Conservation (phyloP, 2,888 invertebrate species). For the Lasioglossum pauxillum region DNA sequence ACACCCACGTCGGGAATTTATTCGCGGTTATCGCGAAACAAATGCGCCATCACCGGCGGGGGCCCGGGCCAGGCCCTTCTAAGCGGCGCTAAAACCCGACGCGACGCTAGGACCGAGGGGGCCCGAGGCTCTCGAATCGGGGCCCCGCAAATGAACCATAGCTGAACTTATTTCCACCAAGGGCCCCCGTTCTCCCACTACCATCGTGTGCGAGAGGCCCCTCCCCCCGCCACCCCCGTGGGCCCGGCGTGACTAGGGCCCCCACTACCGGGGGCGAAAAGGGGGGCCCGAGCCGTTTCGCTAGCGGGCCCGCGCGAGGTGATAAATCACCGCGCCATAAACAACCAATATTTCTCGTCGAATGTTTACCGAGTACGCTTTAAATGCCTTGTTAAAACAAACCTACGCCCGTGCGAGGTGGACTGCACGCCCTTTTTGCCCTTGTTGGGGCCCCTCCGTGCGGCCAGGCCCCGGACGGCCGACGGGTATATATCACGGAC, state of each 20-base stretch:
- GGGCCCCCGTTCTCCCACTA: conserved; percentile 6
- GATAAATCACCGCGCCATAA: conserved; percentile 84
- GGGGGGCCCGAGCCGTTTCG: conserved; percentile 57
- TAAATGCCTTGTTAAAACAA: conserved; percentile 85
- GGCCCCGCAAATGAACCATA: conserved; percentile 71
- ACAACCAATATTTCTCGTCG: conserved; percentile 84
- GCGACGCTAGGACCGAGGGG: conserved; percentile 30
- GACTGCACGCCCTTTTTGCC: conserved; percentile 72
- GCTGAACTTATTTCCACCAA: conserved; percentile 76
- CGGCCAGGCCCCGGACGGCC: conserved; percentile 45
- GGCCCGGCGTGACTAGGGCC: conserved; percentile 40
- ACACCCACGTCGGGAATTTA: conserved; percentile 64
- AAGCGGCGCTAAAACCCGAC: conserved; percentile 69
- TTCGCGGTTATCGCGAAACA: conserved; percentile 68
- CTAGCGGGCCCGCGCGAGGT: conserved; percentile 76
- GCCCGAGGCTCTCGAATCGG: conserved; percentile 40
- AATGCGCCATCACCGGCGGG: conserved; percentile 54
- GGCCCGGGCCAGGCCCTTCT: conserved; percentile 54
- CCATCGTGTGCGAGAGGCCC: background rate
- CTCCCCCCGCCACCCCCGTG: background rate
- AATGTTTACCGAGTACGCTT: conserved; percentile 85
- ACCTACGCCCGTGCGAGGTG: conserved; percentile 81
- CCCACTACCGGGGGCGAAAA: background rate
- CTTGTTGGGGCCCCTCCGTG: conserved; percentile 41
- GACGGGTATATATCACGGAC: conserved; percentile 73